Evolutionary conservation across 2,113 vertebrate genomes (phyloP).

Genomic region (Ranitomeya variabilis): DNA sequence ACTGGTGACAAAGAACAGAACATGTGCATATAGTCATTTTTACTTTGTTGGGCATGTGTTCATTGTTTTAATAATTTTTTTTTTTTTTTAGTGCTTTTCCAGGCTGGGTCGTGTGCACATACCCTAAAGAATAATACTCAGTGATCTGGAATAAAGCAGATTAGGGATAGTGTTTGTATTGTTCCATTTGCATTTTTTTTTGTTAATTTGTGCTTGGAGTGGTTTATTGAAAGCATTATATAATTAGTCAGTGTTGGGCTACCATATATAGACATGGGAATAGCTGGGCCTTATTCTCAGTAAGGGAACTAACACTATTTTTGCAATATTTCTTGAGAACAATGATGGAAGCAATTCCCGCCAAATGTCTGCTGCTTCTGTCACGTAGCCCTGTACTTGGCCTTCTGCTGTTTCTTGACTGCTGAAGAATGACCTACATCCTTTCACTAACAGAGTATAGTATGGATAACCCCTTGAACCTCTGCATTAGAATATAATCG

Average conservation of each 20-base stretch:
- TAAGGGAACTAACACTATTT: not conserved
- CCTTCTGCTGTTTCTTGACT: not conserved
- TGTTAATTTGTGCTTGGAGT: not conserved
- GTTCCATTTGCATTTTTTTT: not conserved
- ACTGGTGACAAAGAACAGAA: too few species aligned
- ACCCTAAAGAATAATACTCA: too few species aligned
- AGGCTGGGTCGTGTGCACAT: too few species aligned
- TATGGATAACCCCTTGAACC: not conserved
- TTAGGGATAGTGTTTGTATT: not conserved
- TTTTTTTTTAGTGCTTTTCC: too few species aligned
- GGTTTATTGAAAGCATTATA: not conserved
- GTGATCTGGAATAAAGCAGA: too few species aligned
- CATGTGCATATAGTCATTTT: too few species aligned
- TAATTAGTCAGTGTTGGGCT: not conserved
- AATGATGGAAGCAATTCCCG: not conserved
- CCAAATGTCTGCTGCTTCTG: not conserved
- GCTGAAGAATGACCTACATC: not conserved
- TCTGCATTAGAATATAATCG: too few species aligned
- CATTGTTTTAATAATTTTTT: too few species aligned
- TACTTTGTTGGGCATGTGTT: too few species aligned
- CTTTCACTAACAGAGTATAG: not conserved
- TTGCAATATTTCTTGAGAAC: not conserved
- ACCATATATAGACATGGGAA: slow-evolving; percentile 6
- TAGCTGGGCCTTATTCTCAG: not conserved
- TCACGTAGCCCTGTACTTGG: not conserved